Percentiles rank a stretch among this genome's conserved stretches.
Conservation (phyloP, 1,140 invertebrate species). For the Ladona fulva region DNA sequence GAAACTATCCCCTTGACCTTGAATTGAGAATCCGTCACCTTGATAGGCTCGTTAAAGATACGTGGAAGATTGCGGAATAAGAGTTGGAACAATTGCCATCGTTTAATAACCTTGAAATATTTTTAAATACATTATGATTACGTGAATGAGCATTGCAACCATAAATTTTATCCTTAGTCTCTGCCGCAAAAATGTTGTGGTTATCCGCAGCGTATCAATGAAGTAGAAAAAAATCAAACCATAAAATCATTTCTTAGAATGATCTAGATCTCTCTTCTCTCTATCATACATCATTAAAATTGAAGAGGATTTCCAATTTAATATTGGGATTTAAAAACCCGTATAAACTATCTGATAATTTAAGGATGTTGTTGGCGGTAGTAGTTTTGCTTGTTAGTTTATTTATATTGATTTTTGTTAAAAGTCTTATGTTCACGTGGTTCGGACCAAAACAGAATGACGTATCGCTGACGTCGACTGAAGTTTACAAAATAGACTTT, state of each 20-base stretch:
- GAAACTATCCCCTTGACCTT: neutral
- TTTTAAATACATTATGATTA: neutral
- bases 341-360: neutral
- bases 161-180: neutral
- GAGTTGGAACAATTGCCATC: neutral
- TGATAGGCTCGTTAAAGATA: neutral
- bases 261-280: neutral
- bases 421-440: neutral
- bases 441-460: neutral
- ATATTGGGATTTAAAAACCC: neutral
- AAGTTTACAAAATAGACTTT: conserved; percentile 8
- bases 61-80: neutral
- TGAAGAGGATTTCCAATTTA: neutral
- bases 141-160: neutral
- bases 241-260: neutral
- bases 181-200: neutral
- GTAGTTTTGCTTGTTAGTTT: neutral
- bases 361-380: neutral
- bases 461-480: neutral
- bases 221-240: neutral
- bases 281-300: neutral
- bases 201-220: neutral
- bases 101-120: conserved; percentile 1
- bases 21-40: neutral
- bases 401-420: neutral